Evolutionary conservation across 2,797 vertebrate species (phyloP).

Genomic region (Oceanodroma leucorhoa): DNA sequence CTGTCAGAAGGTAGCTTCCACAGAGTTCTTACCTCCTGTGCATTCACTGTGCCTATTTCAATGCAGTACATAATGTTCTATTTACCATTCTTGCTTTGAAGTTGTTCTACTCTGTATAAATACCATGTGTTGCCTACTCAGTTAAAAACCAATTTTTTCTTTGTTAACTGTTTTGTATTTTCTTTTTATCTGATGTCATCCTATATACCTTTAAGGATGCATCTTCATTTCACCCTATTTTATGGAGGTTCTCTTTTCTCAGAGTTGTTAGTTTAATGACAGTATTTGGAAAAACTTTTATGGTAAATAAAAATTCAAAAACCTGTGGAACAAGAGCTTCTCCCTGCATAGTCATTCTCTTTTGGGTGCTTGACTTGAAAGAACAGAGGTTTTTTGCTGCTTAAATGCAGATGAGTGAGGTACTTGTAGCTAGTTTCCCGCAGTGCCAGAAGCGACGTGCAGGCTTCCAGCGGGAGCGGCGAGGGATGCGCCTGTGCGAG

Average conservation of each 20-base stretch:
- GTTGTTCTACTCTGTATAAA: background rate
- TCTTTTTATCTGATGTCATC: slow-evolving; percentile 19
- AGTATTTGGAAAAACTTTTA: background rate
- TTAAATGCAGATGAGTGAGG: background rate
- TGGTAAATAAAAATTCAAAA: background rate
- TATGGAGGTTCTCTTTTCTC: background rate
- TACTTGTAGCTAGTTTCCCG: background rate
- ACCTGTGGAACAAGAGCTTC: background rate
- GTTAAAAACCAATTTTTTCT: background rate
- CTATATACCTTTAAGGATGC: background rate
- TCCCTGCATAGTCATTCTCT: background rate
- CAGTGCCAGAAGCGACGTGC: background rate
- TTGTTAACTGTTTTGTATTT: background rate
- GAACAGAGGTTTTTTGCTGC: background rate
- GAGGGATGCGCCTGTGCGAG: rapidly evolving
- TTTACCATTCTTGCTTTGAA: slow-evolving; percentile 4
- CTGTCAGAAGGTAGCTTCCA: background rate
- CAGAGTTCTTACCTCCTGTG: background rate
- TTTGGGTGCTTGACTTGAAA: background rate
- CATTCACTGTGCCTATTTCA: background rate
- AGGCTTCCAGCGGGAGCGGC: background rate
- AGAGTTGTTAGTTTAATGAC: background rate
- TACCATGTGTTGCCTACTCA: background rate
- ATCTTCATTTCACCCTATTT: background rate
- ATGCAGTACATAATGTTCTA: background rate